A percentile compares a stretch with the other conserved stretches of the same genome.
These are phyloP conservation scores for Zhuqinia jingwanae DNA, from an alignment of 2,888 invertebrate genomes.

Conservation along the genomic window DNA sequence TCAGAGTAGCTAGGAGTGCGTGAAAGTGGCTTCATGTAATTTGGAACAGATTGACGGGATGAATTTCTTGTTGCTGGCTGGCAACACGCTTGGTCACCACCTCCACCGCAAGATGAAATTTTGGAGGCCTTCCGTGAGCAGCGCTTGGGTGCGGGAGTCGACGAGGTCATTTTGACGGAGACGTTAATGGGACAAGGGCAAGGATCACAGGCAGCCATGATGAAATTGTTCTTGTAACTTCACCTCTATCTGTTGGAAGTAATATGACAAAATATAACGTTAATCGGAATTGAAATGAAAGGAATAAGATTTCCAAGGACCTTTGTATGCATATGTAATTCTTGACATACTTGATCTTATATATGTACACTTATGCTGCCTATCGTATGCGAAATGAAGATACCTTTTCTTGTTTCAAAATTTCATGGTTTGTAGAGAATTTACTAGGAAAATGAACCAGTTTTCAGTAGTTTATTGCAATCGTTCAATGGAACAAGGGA, in stretches of 20 bases:
- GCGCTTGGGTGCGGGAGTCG: constrained; percentile 37
- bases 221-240: not conserved
- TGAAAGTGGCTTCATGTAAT: constrained; percentile 69
- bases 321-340: not conserved
- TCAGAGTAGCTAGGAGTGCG: constrained; percentile 67
- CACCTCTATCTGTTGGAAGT: too few relatives aligned
- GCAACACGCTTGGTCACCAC: constrained; percentile 30
- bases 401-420: constrained; percentile 27
- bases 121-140: constrained; percentile 55
- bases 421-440: constrained; percentile 27
- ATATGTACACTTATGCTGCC: constrained; percentile 21
- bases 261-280: too few relatives aligned
- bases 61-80: constrained; percentile 34
- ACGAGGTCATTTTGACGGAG: constrained; percentile 63
- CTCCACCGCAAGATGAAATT: constrained; percentile 41
- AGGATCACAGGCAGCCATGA: constrained; percentile 65
- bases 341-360: not conserved
- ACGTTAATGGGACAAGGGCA: constrained; percentile 63
- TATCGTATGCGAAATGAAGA: not conserved
- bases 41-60: constrained; percentile 50
- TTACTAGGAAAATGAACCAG: too few relatives aligned
- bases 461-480: too few relatives aligned
- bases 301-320: too few relatives aligned
- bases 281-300: not conserved
- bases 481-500: too few relatives aligned